phyloP scores from a whole-genome alignment of 2,797 vertebrate genomes.

The Falco columbarius region DNA sequence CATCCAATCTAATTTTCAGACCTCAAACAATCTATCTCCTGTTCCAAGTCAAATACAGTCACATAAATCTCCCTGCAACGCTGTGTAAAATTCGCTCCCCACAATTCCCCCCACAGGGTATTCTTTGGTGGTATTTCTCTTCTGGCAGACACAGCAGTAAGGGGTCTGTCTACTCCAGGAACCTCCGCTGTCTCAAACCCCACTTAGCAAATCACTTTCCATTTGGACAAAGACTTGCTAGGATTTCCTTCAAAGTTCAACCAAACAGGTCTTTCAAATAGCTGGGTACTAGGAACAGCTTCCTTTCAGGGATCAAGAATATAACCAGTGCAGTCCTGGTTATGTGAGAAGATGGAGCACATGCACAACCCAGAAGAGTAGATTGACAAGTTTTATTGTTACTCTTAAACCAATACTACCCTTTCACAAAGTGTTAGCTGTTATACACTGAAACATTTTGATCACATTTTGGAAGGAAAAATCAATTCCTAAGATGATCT shows the following conservation, averaged over 20 bases:
- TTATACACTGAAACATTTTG: neutral
- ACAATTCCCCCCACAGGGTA: neutral
- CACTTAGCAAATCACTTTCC: neutral
- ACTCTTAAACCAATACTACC: neutral
- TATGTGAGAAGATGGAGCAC: neutral
- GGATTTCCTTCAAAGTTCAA: neutral
- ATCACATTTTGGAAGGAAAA: neutral
- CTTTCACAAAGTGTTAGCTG: neutral
- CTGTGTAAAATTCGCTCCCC: neutral
- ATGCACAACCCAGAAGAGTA: neutral
- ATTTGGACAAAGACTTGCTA: neutral
- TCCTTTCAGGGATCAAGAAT: neutral
- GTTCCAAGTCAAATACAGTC: neutral
- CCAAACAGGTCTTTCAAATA: neutral
- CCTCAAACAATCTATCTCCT: neutral
- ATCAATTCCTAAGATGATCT: neutral
- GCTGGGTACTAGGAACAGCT: neutral
- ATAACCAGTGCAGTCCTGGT: neutral
- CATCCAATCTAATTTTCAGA: neutral
- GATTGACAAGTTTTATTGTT: neutral
- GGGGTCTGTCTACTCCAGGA: neutral
- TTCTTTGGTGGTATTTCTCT: neutral
- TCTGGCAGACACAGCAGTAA: neutral
- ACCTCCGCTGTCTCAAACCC: neutral
- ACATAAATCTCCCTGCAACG: neutral